Percentiles rank a stretch among this genome's conserved stretches.
Evolutionary conservation across 1,140 invertebrate species (phyloP).

Genomic region (Drosophila equinoxialis): DNA sequence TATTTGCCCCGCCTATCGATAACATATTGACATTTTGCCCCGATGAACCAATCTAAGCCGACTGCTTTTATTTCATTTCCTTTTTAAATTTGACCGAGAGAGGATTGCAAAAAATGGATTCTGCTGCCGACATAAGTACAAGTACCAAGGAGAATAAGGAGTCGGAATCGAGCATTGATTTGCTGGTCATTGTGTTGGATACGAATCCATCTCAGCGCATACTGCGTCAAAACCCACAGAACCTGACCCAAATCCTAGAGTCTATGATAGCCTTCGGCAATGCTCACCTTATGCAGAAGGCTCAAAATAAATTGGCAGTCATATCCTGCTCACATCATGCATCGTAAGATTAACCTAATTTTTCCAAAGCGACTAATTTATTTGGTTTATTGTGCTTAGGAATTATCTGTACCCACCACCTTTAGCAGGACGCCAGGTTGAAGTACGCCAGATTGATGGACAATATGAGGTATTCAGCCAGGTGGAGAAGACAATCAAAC

Average conservation of each 20-base stretch:
- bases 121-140: background rate
- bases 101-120: background rate
- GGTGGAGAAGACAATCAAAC: constrained; percentile 91
- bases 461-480: constrained; percentile 95
- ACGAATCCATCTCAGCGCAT: constrained; percentile 93
- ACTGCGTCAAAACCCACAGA: constrained; percentile 87
- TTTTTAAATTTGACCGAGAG: background rate
- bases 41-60: background rate
- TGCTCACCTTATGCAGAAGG: constrained; percentile 95
- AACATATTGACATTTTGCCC: too few species aligned
- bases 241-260: constrained; percentile 91
- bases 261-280: constrained; percentile 95
- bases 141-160: background rate
- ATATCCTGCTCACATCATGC: constrained; percentile 93
- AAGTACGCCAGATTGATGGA: constrained; percentile 92
- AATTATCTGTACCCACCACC: constrained; percentile 93
- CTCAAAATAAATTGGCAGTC: constrained; percentile 93
- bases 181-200: constrained; percentile 92
- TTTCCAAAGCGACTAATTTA: background rate
- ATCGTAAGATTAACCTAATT: constrained; percentile 84
- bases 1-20: too few species aligned
- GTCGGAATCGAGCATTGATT: constrained; percentile 83
- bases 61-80: background rate
- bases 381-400: constrained; percentile 78
- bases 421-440: constrained; percentile 86